Base-by-base conservation (phyloP, 1,140 invertebrate genomes). In the Physella acuta region DNA sequence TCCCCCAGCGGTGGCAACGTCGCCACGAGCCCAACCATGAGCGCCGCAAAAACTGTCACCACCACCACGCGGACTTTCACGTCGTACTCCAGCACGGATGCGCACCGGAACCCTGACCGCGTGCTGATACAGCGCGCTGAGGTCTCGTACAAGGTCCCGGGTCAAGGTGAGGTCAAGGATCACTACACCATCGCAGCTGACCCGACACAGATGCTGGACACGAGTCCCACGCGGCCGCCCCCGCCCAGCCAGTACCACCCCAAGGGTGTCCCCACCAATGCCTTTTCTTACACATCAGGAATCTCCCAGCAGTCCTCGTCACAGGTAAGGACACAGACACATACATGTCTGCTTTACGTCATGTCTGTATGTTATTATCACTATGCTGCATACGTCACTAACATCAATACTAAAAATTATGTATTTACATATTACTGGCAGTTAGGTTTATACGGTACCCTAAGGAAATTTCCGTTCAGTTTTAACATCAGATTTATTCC, bases 81-180 rank as follows among this genome's bases (percentile, higher is more conserved):
- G 37, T 75, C 75, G 14, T 80, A 71, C 56, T 60, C 66, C 44
- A 68, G 52, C 26, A 67, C 71, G 14, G 70, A 74, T 51, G 44
- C 55, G n/a, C 44, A 39, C 51, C 69, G 73, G 31, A 72, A 73
- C 60, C 73, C 75, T 1, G 78, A 80, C 53, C 77, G 75, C 63
- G 56, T 77, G 31, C 67, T 74, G 20, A 78, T 79, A 44, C 80
- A 80, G 68, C 71, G 74, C 3, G 78, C 78, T 3, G 79, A 82
- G 60, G 79, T 81, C 20, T 77, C 71, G 26, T 81, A 79, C 66
- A 80, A 81, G 70, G 39, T 79, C 11, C 79, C 79, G 4, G 80
- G 77, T 39, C 65, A 70, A 14, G 67, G 71, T 17, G 73, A 75
- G 60, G 75, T 76, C 53, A 77, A 78, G 62, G 75, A 77, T 37